These are phyloP conservation scores for Drosophila kepulauana DNA, from an alignment of 1,140 invertebrate species.

Conservation along the genomic window DNA sequence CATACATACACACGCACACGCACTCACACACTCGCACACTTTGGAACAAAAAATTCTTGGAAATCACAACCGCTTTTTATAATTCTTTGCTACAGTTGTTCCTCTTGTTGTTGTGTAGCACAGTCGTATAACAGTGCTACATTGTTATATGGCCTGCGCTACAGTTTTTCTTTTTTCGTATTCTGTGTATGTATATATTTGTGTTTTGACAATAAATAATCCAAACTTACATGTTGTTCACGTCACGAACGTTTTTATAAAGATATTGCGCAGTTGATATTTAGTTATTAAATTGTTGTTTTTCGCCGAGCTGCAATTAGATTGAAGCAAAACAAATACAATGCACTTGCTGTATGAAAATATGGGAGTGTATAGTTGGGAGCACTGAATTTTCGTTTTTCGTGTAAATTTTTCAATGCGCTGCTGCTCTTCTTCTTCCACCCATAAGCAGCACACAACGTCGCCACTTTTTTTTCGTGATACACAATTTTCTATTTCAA, in stretches of 20 bases:
- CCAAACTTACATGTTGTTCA: conserved; percentile 43
- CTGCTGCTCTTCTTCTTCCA: conserved; percentile 35
- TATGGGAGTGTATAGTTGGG: conserved; percentile 3
- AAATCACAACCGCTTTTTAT: conserved; percentile 50
- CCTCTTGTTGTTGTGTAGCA: conserved; percentile 45
- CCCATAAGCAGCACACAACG: conserved; percentile 42
- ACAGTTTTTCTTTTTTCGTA: conserved; percentile 12
- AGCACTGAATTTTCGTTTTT: conserved; percentile 41
- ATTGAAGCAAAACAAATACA: conserved; percentile 40
- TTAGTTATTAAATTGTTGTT: conserved; percentile 23
- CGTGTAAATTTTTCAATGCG: conserved; percentile 44
- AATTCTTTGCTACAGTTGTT: conserved; percentile 54
- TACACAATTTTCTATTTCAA: conserved; percentile 39
- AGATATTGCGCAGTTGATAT: conserved; percentile 10
- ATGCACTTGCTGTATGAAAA: conserved; percentile 51
- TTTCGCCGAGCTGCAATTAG: conserved; percentile 51
- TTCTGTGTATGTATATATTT: conserved; percentile 8
- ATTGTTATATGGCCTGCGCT: conserved; percentile 46
- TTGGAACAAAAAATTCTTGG: conserved; percentile 46
- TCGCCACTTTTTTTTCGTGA: conserved; percentile 53
- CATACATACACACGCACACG: conserved; percentile 25
- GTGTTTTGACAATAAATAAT: conserved; percentile 44
- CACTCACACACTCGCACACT: conserved; percentile 2
- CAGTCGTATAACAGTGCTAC: conserved; percentile 38
- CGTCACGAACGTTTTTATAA: conserved; percentile 21